These are phyloP conservation scores for Otocyon megalotis DNA, from an alignment of 2,113 vertebrate species.

Conservation along the genomic window DNA sequence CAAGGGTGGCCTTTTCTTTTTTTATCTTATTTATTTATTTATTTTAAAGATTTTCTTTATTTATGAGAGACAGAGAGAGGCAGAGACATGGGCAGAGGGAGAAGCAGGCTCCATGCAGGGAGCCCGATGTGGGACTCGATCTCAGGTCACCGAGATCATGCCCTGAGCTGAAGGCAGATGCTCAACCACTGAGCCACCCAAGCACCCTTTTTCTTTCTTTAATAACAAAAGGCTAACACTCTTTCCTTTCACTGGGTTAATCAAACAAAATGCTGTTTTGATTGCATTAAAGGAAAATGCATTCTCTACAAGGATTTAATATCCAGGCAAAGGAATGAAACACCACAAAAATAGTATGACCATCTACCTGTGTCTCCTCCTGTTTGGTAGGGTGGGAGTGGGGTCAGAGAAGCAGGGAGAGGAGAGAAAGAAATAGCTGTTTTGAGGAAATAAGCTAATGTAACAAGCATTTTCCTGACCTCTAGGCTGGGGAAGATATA, in stretches of 20 bases:
- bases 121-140: too few relatives aligned
- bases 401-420: constrained; percentile 8
- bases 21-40: too few relatives aligned
- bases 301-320: constrained; percentile 35
- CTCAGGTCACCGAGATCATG: too few relatives aligned
- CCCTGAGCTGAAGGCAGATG: too few relatives aligned
- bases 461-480: constrained; percentile 35
- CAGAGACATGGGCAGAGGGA: too few relatives aligned
- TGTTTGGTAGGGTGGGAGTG: not conserved
- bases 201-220: not conserved
- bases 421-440: constrained; percentile 44
- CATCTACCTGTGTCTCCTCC: not conserved
- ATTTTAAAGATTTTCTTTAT: too few relatives aligned
- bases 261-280: constrained; percentile 64
- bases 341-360: not conserved
- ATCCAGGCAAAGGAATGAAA: constrained; percentile 55
- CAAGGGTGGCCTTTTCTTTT: not conserved
- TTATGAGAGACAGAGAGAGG: too few relatives aligned
- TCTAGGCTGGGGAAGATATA: constrained; percentile 47
- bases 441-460: constrained; percentile 49
- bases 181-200: too few relatives aligned
- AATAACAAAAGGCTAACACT: constrained; percentile 46
- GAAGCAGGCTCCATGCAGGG: too few relatives aligned
- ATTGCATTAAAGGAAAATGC: constrained; percentile 37
- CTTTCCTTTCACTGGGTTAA: constrained; percentile 40